These are phyloP conservation scores for Brachypalpus laphriformis DNA, from an alignment of 2,888 invertebrate genomes.

Conservation along the genomic window DNA sequence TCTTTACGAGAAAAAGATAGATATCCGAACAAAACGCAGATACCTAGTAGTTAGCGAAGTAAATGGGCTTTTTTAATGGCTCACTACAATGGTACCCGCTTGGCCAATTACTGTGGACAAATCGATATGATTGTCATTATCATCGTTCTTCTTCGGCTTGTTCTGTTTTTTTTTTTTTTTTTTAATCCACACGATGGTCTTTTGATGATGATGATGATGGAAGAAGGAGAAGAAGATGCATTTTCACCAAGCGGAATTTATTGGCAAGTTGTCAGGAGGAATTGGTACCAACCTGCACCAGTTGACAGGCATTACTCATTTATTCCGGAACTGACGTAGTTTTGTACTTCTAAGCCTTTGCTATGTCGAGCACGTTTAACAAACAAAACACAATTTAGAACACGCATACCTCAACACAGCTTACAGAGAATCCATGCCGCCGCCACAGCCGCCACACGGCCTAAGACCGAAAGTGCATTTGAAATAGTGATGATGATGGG, in stretches of 20 bases:
- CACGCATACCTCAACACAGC: constrained; percentile 46
- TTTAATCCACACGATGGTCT: not conserved
- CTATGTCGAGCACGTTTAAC: constrained; percentile 41
- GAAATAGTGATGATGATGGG: constrained; percentile 14
- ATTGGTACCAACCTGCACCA: not conserved
- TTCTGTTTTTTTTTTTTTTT: not conserved
- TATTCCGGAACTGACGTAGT: constrained; percentile 59
- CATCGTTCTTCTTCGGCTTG: not conserved
- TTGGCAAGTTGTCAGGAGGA: not conserved
- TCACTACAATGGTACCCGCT: constrained; percentile 23
- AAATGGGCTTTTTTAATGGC: constrained; percentile 37
- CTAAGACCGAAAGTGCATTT: constrained; percentile 71
- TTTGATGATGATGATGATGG: too few species aligned
- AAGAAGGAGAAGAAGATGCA: not conserved
- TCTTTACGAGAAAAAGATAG: constrained; percentile 17
- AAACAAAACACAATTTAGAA: constrained; percentile 67
- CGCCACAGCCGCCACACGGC: not conserved
- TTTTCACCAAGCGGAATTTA: not conserved
- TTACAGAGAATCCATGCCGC: constrained; percentile 4
- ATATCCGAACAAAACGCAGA: constrained; percentile 12
- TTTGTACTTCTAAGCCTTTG: not conserved
- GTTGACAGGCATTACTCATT: not conserved
- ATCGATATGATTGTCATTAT: constrained; percentile 46
- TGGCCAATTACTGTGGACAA: constrained; percentile 53
- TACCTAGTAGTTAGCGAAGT: constrained; percentile 14